Base-by-base conservation (phyloP, 2,113 vertebrate species). In the Nansenia antarctica region DNA sequence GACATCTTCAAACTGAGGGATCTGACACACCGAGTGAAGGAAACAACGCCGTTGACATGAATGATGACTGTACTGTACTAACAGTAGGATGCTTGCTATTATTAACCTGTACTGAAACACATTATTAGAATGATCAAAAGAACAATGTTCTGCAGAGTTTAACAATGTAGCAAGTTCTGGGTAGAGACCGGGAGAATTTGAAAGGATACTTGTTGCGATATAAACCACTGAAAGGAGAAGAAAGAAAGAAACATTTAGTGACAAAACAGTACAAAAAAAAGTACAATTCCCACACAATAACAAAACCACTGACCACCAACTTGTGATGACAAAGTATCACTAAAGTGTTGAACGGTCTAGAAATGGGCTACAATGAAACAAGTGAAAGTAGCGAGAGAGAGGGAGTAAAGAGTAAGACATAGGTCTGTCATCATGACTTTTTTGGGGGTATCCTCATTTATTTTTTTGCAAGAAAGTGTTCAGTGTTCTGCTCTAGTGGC, bases 191-290 rank as follows among this genome's bases (percentile, higher is more conserved):
- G 20, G 15, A 29, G 24, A 9, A 14, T 57, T 3, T 2, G 30
- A 85, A 95, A 96, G 94, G 95, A 96, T 96, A 96, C 94, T 87
- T 99, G 98, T 82, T 99, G 98, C 2, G 98, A 99, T 87, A 98
- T 96, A 82, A 93, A 86, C 98, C 98, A 99, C 98, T 99, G 93
- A 63, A 84, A 90, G 74, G 73, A 80, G 81, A 77, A 83, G 4
- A 89, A 72, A 75, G 22, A 31, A n/a, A 18, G 29, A 31, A 49
- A 4, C 12, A 1, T 93, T 1, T 27, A 62, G 92, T 78, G 94
- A 74, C 93, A 94, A 93, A 93, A 90, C n/a, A n/a, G n/a, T 67
- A 72, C 82, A 82, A 69, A 67, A 70, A 69, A 61, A 70, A 62
- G 70, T 45, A 52, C 1, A 53, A 59, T 11, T 26, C n/a, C n/a